phyloP scores from a whole-genome alignment of 1,140 invertebrate species.

The Brachionus plicatilis region DNA sequence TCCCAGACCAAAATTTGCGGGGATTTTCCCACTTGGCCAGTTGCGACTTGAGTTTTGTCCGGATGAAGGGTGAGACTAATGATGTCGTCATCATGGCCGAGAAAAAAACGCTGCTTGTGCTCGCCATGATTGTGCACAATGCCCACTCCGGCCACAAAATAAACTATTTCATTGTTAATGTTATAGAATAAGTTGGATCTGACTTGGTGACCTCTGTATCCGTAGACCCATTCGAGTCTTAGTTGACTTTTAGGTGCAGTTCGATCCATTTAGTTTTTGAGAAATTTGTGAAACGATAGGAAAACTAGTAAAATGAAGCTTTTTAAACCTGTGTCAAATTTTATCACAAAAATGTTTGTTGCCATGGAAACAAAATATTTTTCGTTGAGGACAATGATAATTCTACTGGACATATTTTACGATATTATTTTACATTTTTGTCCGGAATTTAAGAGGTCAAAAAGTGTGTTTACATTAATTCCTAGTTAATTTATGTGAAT shows the following conservation, averaged over 20 bases:
- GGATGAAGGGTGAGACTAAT: slow-evolving; percentile 54
- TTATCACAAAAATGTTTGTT: slow-evolving; percentile 22
- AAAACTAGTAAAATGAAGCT: neutral
- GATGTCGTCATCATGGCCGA: slow-evolving; percentile 56
- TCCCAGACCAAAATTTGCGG: slow-evolving; percentile 56
- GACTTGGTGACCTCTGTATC: slow-evolving; percentile 55
- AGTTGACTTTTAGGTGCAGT: slow-evolving; percentile 33
- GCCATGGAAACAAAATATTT: slow-evolving; percentile 1
- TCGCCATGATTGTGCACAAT: slow-evolving; percentile 53
- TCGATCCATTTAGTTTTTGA: slow-evolving; percentile 29
- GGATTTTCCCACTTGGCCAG: slow-evolving; percentile 54
- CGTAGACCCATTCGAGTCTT: slow-evolving; percentile 56
- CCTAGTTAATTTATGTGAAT: neutral
- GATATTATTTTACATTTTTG: neutral
- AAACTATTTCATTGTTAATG: slow-evolving; percentile 51
- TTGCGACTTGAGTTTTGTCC: slow-evolving; percentile 51
- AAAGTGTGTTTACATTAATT: neutral
- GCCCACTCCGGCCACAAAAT: slow-evolving; percentile 56
- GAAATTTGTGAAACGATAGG: neutral
- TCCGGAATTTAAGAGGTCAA: neutral
- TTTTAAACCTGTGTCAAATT: neutral
- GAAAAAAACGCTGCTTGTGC: slow-evolving; percentile 53
- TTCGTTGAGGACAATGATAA: neutral
- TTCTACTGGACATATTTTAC: neutral
- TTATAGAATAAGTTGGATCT: slow-evolving; percentile 54